These are phyloP conservation scores for Stenodera caucasica DNA, from an alignment of 2,888 invertebrate species.

Conservation along the genomic window DNA sequence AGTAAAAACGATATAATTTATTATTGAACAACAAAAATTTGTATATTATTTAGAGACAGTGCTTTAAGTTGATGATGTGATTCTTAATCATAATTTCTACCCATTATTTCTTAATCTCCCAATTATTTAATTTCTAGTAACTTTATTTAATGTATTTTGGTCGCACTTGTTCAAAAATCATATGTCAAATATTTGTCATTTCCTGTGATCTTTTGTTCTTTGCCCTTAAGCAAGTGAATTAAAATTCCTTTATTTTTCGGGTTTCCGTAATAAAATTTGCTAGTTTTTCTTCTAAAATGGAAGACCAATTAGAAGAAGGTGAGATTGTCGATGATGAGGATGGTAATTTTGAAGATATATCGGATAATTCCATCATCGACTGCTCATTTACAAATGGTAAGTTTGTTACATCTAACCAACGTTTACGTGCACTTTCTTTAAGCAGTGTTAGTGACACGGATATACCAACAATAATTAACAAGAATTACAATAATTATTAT, in stretches of 20 bases:
- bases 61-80: too few species aligned
- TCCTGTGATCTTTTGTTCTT: neutral
- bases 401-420: conserved; percentile 50
- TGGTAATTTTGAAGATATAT: conserved; percentile 54
- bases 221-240: neutral
- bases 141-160: neutral
- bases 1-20: too few species aligned
- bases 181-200: neutral
- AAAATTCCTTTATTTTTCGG: neutral
- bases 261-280: neutral
- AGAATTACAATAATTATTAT: conserved; percentile 15
- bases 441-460: conserved; percentile 51
- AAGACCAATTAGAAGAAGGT: conserved; percentile 49
- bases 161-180: neutral
- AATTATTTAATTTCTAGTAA: neutral
- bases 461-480: conserved; percentile 20
- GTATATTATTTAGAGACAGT: too few species aligned
- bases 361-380: conserved; percentile 52
- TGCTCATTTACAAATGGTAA: conserved; percentile 46
- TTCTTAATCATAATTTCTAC: too few species aligned
- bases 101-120: too few species aligned
- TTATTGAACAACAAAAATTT: too few species aligned
- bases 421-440: conserved; percentile 55
- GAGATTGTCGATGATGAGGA: conserved; percentile 56
- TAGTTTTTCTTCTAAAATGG: neutral